Base-by-base conservation (phyloP, 2,113 vertebrate genomes). In the Ptilonorhynchus violaceus region DNA sequence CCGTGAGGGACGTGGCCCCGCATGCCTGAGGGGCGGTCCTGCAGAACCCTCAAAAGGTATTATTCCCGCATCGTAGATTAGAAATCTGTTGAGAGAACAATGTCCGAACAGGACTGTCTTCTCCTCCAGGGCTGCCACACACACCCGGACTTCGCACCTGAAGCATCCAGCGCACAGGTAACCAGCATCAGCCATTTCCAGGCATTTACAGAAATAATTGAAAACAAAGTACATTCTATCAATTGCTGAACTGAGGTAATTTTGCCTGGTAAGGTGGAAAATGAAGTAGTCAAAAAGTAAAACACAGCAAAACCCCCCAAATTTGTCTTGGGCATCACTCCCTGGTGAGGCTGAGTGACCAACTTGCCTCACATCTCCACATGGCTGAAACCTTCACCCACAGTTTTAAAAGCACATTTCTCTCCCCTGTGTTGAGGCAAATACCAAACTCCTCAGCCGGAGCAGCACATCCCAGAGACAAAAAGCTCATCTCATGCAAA, bases 1-100 rank as follows among this genome's bases (percentile, higher is more conserved):
- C 44, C 17, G 5, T 35, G 31, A 33, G 42, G 42, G 19, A 27
- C 9, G 12, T 5, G 14, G 35, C 21, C 25, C 11, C 10, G 10
- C 17, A 25, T 6, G 44, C 16, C 35, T 25, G 31, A 76, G 37
- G 35, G 44, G 6, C 12, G 6, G 18, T 12, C 16, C 58, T 17
- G 3, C 35, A 37, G 49, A 53, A 20, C 30, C 41, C 15, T 41
- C 39, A 0, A 2, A 22, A 44, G 24, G 19, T 3, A 4, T 6
- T 16, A 0, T 4, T 30, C 7, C n/a, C 16, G 1, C 11, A 2
- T 4, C 1, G 7, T 4, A 37, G 21, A 6, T 1, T 3, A 22
- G 21, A 39, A 30, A 8, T 3, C 2, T 0, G 0, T 6, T 33
- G 22, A 27, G 35, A 72, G 22, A 7, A 2, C 15, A 5, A 8